Conservation (phyloP, 2,113 vertebrate species). For the Seriola dumerili region DNA sequence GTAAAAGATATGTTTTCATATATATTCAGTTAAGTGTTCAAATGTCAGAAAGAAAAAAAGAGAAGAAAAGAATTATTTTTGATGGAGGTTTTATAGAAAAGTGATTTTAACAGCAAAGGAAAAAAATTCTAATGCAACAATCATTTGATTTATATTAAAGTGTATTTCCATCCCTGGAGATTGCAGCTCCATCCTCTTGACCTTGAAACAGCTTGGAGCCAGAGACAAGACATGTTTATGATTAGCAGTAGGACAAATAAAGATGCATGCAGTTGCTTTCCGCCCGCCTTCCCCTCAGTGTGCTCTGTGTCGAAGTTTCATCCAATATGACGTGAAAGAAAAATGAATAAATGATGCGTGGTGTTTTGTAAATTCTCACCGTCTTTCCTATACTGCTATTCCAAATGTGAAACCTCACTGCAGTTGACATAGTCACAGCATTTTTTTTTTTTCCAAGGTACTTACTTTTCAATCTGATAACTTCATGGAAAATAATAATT, state of each 20-base stretch:
- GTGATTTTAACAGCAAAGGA: not conserved
- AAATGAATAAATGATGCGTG: not conserved
- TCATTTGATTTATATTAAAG: slow-evolving; percentile 20
- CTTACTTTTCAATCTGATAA: slow-evolving; percentile 68
- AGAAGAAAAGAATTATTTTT: not conserved
- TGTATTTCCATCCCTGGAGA: slow-evolving; percentile 33
- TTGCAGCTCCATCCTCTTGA: slow-evolving; percentile 33
- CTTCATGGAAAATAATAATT: slow-evolving; percentile 72
- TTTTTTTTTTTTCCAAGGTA: not conserved
- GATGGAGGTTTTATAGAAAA: not conserved
- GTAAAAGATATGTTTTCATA: not conserved
- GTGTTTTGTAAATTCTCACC: not conserved
- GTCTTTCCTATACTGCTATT: not conserved
- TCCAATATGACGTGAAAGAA: slow-evolving; percentile 5
- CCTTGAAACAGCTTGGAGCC: slow-evolving; percentile 46
- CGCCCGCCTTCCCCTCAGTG: not conserved
- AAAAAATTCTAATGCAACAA: slow-evolving; percentile 5
- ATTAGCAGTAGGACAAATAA: slow-evolving; percentile 25
- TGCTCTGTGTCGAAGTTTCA: not conserved
- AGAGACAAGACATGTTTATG: slow-evolving; percentile 11
- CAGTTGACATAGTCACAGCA: not conserved
- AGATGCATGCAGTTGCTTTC: not conserved
- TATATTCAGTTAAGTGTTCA: not conserved
- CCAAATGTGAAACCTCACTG: not conserved
- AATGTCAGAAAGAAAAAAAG: too few species aligned